Percentiles rank a stretch among this genome's conserved stretches.
These are phyloP conservation scores for Apostichopus parvimensis DNA, from an alignment of 35 echinoderm and acorn worm species.

Conservation along the genomic window DNA sequence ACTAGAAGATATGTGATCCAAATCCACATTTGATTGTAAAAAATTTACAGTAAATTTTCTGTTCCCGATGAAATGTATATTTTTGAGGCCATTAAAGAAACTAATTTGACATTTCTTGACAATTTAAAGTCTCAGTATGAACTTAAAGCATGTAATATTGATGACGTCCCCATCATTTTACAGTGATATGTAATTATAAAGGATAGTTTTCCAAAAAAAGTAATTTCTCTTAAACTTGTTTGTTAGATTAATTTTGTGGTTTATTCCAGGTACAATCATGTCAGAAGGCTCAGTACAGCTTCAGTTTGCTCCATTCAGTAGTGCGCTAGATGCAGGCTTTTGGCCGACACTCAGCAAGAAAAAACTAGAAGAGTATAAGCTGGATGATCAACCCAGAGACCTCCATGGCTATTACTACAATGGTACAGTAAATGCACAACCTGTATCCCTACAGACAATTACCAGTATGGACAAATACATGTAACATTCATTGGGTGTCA, in stretches of 20 bases:
- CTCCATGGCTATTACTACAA: slow-evolving; percentile 95
- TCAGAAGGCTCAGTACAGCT: slow-evolving; percentile 46
- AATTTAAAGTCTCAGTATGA: too few relatives aligned
- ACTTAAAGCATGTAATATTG: too few relatives aligned
- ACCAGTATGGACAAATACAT: not conserved
- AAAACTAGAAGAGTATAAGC: slow-evolving; percentile 90
- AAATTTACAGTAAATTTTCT: too few relatives aligned
- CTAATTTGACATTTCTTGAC: too few relatives aligned
- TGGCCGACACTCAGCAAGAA: slow-evolving; percentile 86
- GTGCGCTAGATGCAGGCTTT: slow-evolving; percentile 93
- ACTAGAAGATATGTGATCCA: too few relatives aligned
- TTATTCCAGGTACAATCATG: not conserved
- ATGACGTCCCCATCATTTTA: too few relatives aligned
- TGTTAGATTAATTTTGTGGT: not conserved
- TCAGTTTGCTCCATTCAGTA: slow-evolving; percentile 94
- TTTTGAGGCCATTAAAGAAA: too few relatives aligned
- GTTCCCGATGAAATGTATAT: too few relatives aligned
- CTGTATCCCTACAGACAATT: not conserved
- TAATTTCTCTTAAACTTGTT: too few relatives aligned
- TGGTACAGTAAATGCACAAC: slow-evolving; percentile 53
- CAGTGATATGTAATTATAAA: too few relatives aligned
- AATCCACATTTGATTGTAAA: too few relatives aligned
- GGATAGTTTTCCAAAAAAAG: too few relatives aligned
- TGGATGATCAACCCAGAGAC: slow-evolving; percentile 82
- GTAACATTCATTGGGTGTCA: not conserved